Conservation (phyloP, 2,797 vertebrate genomes). For the Dendrocincla tyrannina region DNA sequence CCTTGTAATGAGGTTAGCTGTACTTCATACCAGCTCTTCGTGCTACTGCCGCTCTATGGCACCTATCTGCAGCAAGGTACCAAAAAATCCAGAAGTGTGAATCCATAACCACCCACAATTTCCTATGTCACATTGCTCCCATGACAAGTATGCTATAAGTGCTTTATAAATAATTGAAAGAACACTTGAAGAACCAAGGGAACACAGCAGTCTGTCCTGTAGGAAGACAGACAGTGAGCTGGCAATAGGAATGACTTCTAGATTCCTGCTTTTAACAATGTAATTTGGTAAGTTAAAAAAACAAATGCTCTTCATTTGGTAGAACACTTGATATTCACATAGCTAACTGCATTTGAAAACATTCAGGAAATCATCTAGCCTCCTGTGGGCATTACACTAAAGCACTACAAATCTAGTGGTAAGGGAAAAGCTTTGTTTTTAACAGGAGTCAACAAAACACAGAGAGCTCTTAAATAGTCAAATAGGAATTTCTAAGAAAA, state of each 20-base stretch:
- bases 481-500: neutral
- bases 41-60: neutral
- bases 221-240: neutral
- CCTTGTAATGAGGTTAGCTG: constrained; percentile 56
- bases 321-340: neutral
- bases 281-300: neutral
- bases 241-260: neutral
- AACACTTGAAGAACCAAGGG: neutral
- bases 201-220: neutral
- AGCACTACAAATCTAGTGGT: neutral
- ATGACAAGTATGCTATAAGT: neutral
- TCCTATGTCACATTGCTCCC: neutral
- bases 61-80: neutral
- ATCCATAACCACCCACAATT: neutral
- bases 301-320: neutral
- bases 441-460: neutral
- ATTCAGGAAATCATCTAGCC: neutral
- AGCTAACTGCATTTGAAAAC: neutral
- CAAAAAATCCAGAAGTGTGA: neutral
- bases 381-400: neutral
- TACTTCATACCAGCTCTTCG: neutral
- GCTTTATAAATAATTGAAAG: constrained; percentile 5
- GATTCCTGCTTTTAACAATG: neutral
- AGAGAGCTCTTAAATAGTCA: neutral
- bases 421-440: neutral